Evolutionary conservation across 2,888 invertebrate genomes (phyloP).

Genomic region (Coenonympha glycerion): DNA sequence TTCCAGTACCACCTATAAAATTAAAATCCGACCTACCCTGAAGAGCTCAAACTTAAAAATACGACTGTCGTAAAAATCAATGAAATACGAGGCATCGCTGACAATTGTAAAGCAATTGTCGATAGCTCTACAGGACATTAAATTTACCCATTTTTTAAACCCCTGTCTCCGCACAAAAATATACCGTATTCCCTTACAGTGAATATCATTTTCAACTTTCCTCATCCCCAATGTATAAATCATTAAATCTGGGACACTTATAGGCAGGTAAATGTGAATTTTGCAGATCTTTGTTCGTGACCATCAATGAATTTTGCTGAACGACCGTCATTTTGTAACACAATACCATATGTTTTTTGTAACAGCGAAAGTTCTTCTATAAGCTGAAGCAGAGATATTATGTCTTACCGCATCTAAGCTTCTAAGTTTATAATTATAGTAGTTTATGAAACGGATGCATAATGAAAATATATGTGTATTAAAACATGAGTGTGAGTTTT

Average conservation of each 20-base stretch:
- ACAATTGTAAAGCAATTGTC: constrained; percentile 58
- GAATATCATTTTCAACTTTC: constrained; percentile 16
- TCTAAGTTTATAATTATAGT: too few relatives aligned
- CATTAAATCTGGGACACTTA: constrained; percentile 29
- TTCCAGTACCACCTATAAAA: neutral
- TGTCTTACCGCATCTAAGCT: neutral
- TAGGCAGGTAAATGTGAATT: constrained; percentile 41
- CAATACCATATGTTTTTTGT: constrained; percentile 27
- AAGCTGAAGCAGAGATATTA: constrained; percentile 1
- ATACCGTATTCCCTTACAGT: neutral
- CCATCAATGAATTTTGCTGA: constrained; percentile 63
- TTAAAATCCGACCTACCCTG: constrained; percentile 32
- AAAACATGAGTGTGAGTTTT: too few relatives aligned
- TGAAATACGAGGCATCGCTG: constrained; percentile 53
- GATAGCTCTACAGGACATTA: constrained; percentile 47
- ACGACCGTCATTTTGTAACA: constrained; percentile 28
- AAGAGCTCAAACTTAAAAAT: constrained; percentile 46
- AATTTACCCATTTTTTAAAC: constrained; percentile 29
- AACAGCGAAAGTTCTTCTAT: constrained; percentile 17
- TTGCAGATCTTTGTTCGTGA: constrained; percentile 48
- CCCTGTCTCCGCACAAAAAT: constrained; percentile 8
- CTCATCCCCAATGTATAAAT: constrained; percentile 26
- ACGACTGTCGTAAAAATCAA: constrained; percentile 59
- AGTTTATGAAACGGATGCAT: too few relatives aligned
- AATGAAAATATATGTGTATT: too few relatives aligned